Evolutionary conservation across 2,797 vertebrate species (phyloP).

Genomic region (Morus bassanus): DNA sequence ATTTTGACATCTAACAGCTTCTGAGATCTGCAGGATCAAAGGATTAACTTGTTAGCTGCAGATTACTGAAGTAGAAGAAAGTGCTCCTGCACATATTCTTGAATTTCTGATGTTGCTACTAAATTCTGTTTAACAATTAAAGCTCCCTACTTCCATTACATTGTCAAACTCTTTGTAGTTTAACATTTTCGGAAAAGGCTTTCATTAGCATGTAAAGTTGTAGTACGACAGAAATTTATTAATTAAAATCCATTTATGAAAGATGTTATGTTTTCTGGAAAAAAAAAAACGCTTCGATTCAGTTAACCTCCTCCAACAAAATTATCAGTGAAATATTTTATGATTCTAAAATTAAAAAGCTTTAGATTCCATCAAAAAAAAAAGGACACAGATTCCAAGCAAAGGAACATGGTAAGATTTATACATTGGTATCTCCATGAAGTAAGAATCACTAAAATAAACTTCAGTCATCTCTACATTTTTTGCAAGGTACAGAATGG

Average conservation of each 20-base stretch:
- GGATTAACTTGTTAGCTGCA: not conserved
- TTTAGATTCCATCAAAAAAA: not conserved
- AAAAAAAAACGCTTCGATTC: slow-evolving; percentile 12
- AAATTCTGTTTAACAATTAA: not conserved
- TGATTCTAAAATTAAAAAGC: not conserved
- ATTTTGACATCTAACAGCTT: not conserved
- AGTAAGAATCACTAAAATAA: slow-evolving; percentile 14
- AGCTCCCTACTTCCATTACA: not conserved
- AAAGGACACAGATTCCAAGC: not conserved
- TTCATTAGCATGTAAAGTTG: not conserved
- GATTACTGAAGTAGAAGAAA: not conserved
- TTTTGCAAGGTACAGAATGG: not conserved
- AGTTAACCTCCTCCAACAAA: not conserved
- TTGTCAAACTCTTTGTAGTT: not conserved
- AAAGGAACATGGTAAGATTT: not conserved
- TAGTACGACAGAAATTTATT: not conserved
- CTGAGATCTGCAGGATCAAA: not conserved
- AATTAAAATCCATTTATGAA: slow-evolving; percentile 17
- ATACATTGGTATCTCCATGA: not conserved
- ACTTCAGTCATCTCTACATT: not conserved
- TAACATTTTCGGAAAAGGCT: slow-evolving; percentile 2
- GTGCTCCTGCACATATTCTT: not conserved
- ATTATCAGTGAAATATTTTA: slow-evolving; percentile 15
- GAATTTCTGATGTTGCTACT: not conserved
- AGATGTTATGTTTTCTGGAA: not conserved